phyloP scores from a whole-genome alignment of 2,888 invertebrate genomes.

The Drosophila fulvimacula region DNA sequence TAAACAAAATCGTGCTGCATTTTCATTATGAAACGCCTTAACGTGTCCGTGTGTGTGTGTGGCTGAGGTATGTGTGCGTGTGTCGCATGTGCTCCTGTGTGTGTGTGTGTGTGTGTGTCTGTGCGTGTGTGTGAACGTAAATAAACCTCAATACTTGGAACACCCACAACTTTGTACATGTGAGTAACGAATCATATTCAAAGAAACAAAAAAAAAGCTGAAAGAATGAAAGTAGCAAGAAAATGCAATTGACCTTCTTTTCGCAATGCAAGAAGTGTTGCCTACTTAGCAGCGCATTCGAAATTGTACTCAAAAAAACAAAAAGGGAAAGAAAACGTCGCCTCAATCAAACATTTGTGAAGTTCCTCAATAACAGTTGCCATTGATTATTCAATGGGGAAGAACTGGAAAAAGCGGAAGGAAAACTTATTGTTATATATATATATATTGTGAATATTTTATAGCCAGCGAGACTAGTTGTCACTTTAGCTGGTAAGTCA shows the following conservation, averaged over 20 bases:
- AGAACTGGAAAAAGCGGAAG: constrained; percentile 6
- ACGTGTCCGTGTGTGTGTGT: constrained; percentile 53
- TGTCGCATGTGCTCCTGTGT: constrained; percentile 12
- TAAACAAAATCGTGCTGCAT: constrained; percentile 37
- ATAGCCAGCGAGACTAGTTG: background rate
- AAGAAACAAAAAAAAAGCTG: background rate
- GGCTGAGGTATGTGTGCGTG: constrained; percentile 20
- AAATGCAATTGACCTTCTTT: constrained; percentile 37
- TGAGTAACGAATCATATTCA: constrained; percentile 53
- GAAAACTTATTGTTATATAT: constrained; percentile 7
- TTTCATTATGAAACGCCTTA: constrained; percentile 68
- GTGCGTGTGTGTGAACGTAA: constrained; percentile 61
- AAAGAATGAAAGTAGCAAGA: constrained; percentile 1
- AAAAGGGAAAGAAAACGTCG: background rate
- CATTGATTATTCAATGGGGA: constrained; percentile 57
- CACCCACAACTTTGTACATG: constrained; percentile 65
- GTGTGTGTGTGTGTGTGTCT: constrained; percentile 18
- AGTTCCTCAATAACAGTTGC: constrained; percentile 42
- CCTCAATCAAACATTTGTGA: constrained; percentile 49
- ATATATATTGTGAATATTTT: constrained; percentile 16
- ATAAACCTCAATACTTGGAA: constrained; percentile 64
- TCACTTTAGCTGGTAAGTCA: constrained; percentile 9
- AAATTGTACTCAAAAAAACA: constrained; percentile 8
- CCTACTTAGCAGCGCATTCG: constrained; percentile 62
- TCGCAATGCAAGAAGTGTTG: constrained; percentile 28